A percentile compares a stretch with the other conserved stretches of the same genome.
phyloP scores from a whole-genome alignment of 2,797 vertebrate species.

The Clarias platycephalus region DNA sequence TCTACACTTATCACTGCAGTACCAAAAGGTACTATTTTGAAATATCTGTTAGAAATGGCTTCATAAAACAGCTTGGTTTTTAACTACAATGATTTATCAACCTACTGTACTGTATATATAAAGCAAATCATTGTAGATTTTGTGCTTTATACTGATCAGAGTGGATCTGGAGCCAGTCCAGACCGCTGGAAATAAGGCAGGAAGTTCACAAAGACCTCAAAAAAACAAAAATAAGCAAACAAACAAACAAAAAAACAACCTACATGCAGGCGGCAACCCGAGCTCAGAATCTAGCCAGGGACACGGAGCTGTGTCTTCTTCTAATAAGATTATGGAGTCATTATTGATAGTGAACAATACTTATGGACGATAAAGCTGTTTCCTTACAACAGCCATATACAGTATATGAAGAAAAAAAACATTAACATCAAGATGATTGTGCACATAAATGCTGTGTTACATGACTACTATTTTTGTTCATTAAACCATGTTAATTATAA shows the following conservation, averaged over 20 bases:
- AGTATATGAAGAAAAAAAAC: neutral
- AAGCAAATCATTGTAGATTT: neutral
- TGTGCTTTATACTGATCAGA: neutral
- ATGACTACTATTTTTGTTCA: neutral
- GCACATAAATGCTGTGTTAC: neutral
- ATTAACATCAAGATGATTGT: constrained; percentile 2
- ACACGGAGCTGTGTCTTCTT: neutral
- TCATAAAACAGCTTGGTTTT: neutral
- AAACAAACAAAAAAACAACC: no score
- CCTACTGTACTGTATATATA: neutral
- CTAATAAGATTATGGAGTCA: neutral
- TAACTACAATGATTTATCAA: neutral
- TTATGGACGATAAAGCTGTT: neutral
- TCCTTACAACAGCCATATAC: neutral
- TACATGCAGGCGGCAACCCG: neutral
- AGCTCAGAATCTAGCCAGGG: neutral
- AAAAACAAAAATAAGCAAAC: no score
- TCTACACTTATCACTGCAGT: no score
- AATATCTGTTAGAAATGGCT: neutral
- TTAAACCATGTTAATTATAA: neutral
- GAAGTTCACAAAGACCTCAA: neutral
- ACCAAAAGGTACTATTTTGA: neutral
- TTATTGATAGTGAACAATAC: neutral
- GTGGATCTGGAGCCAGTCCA: neutral
- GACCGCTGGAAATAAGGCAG: neutral